Percentiles rank a stretch among this genome's conserved stretches.
phyloP scores from a whole-genome alignment of 2,888 invertebrate species.

The Falcaria lacertinaria region DNA sequence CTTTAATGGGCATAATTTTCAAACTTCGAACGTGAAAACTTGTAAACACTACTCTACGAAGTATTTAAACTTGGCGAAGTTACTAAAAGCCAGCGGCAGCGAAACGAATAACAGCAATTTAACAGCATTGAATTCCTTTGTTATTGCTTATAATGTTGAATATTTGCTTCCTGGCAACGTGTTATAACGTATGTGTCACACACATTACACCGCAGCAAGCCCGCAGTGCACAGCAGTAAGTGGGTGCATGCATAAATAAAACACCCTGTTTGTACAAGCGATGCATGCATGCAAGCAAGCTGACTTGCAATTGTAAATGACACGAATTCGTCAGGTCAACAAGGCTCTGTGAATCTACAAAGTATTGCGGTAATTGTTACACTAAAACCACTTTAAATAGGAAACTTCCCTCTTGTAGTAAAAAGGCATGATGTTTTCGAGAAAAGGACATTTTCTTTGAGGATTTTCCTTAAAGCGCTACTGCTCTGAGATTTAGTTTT shows the following conservation, averaged over 20 bases:
- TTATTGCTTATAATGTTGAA: neutral
- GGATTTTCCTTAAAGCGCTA: neutral
- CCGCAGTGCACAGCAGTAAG: neutral
- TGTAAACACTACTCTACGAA: too few species aligned
- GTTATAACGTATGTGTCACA: neutral
- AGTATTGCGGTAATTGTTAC: neutral
- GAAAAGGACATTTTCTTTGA: neutral
- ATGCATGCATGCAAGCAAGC: neutral
- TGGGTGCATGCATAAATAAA: slow-evolving; percentile 3
- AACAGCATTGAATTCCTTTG: neutral
- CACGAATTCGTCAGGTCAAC: neutral
- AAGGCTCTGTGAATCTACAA: neutral
- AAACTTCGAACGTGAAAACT: too few species aligned
- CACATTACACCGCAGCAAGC: neutral
- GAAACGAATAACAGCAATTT: too few species aligned
- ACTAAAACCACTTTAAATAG: neutral
- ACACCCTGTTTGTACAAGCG: neutral
- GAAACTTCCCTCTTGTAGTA: neutral
- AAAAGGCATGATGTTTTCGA: neutral
- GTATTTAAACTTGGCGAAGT: too few species aligned
- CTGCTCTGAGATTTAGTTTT: neutral
- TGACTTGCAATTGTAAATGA: neutral
- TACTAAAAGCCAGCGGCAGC: too few species aligned
- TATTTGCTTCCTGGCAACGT: neutral
- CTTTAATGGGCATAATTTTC: too few species aligned